Base-by-base conservation (phyloP, 2,888 invertebrate genomes). In the Pyrrhia umbra region DNA sequence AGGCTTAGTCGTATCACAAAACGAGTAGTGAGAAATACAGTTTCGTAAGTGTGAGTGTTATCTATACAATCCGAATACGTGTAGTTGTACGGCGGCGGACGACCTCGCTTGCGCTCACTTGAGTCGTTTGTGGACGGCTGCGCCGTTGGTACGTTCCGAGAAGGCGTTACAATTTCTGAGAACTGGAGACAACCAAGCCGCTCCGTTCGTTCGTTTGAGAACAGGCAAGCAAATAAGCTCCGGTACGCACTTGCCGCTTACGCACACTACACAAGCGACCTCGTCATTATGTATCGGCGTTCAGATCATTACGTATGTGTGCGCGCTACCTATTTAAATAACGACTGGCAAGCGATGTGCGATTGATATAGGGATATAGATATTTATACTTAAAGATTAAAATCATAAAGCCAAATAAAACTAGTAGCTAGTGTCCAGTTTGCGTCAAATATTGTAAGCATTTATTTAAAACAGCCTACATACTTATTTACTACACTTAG, bases 91-190 rank as follows among this genome's bases (percentile, higher is more conserved):
- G 84, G 81, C 84, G 86, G 88, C 87, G 91, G 88, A 87, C 89
- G 93, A 93, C 93, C 94, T 94, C 93, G 94, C 89, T 89, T 89
- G 90, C 90, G 91, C 89, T 92, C 90, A 91, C 89, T 90, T 85
- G 85, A 87, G 87, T 85, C 85, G 85, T 84, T 88, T 86, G 90
- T 89, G 90, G 89, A 90, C 90, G 90, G 86, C 87, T 88, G 89
- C 88, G 89, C 91, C 89, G 87, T 91, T 89, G 87, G 89, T 91
- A 87, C 89, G 90, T 95, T 94, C 95, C 87, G 87, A 94, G 95
- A 95, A 95, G 94, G 94, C 94, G 92, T 94, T 93, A 94, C 92
- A 93, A 91, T 92, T 95, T 95, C 94, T 89, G 86, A 94, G 93
- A 95, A 95, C 85, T 87, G 88, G 90, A 90, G 93, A 93, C 94